These are phyloP conservation scores for Centropyge bicolor DNA, from an alignment of 2,797 vertebrate genomes.

Conservation along the genomic window DNA sequence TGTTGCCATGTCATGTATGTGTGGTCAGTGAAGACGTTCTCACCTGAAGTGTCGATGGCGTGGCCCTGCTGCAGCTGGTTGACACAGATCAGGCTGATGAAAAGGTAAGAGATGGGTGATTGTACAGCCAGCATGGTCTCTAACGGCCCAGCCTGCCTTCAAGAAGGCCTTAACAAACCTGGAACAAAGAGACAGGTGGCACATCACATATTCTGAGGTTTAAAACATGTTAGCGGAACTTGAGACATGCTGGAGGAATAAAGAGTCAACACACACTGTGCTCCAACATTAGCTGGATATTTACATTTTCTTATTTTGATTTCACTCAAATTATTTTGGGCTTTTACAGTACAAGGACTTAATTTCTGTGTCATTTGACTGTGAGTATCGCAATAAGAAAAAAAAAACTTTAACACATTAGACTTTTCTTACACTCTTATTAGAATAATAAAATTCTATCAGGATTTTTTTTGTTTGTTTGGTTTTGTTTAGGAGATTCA, in stretches of 20 bases:
- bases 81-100: slow-evolving; percentile 68
- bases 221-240: slow-evolving; percentile 3
- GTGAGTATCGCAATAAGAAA: neutral
- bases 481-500: neutral
- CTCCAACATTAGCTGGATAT: neutral
- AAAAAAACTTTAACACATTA: neutral
- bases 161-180: slow-evolving; percentile 53
- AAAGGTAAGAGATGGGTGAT: slow-evolving; percentile 40
- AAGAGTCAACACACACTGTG: neutral
- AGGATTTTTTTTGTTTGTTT: neutral
- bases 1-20: neutral
- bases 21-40: slow-evolving; percentile 27
- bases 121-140: slow-evolving; percentile 64
- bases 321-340: no score
- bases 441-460: neutral
- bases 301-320: neutral
- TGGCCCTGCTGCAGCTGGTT: slow-evolving; percentile 55
- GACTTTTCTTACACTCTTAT: neutral
- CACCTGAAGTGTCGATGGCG: slow-evolving; percentile 66
- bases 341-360: neutral
- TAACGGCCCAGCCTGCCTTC: slow-evolving; percentile 21
- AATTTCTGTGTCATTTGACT: slow-evolving; percentile 14
- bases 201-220: neutral
- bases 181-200: slow-evolving; percentile 32
- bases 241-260: neutral